Evolutionary conservation across 2,797 vertebrate species (phyloP), one percentile per base, ranked within the genome.

Genomic region (Poeciliopsis paucimaculata): DNA sequence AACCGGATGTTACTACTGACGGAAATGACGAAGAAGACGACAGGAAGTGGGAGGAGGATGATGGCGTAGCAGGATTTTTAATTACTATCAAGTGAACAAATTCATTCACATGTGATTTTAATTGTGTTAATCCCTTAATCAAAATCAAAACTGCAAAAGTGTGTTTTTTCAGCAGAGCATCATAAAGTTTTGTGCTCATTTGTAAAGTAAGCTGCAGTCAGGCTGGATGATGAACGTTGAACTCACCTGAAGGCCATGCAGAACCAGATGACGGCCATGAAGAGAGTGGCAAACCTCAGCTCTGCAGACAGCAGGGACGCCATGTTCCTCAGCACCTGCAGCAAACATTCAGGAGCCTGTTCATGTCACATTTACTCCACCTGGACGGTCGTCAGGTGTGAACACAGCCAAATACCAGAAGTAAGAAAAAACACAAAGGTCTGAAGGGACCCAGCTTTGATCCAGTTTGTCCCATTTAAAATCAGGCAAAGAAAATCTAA

Each of bases 201-300:
- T 51, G 49, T 23, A 51, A 51, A 51, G 18, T 9, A 8, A 51
- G 20, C 49, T 23, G 49, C 49, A 51, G 49, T 23, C 49, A 23
- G 64, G 36, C 18, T 39, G 23, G 1, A 41, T 36, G 15, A 16
- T 31, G 36, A 31, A 49, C 12, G 2, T 11, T 55, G 45, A 53
- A 77, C 92, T 88, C 81, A 99, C 98, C 98, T 99, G 95, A 99
- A 96, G 46, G 98, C 98, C 97, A 99, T 97, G 70, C 97, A 97
- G 94, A 99, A 98, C 98, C 98, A 99, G 89, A 99, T 97, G 82
- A 98, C 93, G 55, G 97, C 96, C 96, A 99, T 96, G 89, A 98
- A 96, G 80, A 99, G 92, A 0, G 98, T 98, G 49, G 97, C 96
- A 81, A 96, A 96, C 86, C 97, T 95, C 84, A 97, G 96, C 64